Evolutionary conservation across 2,888 invertebrate genomes (phyloP).

Genomic region (Drosophila neotestacea): DNA sequence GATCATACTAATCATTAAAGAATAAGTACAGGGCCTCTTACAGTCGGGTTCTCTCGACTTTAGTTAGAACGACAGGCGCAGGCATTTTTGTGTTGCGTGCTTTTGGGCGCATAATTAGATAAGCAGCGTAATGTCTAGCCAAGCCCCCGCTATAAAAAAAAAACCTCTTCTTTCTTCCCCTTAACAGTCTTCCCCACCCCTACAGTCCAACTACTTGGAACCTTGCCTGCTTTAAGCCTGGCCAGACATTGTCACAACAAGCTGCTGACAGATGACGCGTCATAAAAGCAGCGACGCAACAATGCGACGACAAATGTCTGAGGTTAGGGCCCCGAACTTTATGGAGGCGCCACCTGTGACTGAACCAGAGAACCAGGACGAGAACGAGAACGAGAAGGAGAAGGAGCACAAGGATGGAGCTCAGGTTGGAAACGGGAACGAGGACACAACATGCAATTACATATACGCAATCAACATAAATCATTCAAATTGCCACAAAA

Average conservation of each 20-base stretch:
- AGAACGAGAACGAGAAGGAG: no score
- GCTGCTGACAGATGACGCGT: slow-evolving; percentile 80
- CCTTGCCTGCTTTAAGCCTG: background rate
- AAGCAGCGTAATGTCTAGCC: slow-evolving; percentile 66
- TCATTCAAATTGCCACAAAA: slow-evolving; percentile 76
- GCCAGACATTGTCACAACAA: slow-evolving; percentile 60
- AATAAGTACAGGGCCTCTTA: no score
- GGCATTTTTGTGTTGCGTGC: slow-evolving; percentile 58
- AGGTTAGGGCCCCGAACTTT: slow-evolving; percentile 31
- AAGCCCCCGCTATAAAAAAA: slow-evolving; percentile 33
- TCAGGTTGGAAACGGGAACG: slow-evolving; percentile 10
- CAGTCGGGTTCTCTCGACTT: no score
- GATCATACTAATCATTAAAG: no score
- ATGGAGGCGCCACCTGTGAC: slow-evolving; percentile 30
- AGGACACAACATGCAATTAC: slow-evolving; percentile 75
- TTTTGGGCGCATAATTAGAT: slow-evolving; percentile 74
- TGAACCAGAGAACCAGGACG: background rate
- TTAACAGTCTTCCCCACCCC: background rate
- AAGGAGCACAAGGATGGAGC: background rate
- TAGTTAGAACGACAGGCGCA: no score
- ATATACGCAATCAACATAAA: slow-evolving; percentile 80
- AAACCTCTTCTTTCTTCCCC: background rate
- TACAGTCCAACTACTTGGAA: background rate
- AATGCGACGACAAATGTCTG: slow-evolving; percentile 68
- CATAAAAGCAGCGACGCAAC: slow-evolving; percentile 72